Evolutionary conservation across 23 tunicate species (phyloP).

Genomic region (Styela clava): DNA sequence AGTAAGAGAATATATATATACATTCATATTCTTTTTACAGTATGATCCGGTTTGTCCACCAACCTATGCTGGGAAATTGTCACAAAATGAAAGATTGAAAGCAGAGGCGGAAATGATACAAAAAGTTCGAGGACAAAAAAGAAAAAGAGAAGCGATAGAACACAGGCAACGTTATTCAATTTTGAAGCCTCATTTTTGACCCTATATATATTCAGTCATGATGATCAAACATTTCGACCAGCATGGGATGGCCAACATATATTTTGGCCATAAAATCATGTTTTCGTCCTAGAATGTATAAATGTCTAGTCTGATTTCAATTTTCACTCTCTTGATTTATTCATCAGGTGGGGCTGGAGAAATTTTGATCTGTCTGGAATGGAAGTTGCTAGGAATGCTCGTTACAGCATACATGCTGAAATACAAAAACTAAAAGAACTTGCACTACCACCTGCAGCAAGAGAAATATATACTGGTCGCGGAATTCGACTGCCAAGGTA

Average conservation of each 20-base stretch:
- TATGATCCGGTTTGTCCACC: slow-evolving; percentile 75
- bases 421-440: slow-evolving; percentile 78
- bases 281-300: no score
- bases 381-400: slow-evolving; percentile 45
- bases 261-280: no score
- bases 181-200: no score
- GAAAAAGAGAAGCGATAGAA: slow-evolving; percentile 74
- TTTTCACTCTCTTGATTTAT: no score
- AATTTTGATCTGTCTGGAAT: slow-evolving; percentile 63
- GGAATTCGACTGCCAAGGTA: slow-evolving; percentile 83
- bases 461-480: slow-evolving; percentile 89
- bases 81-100: slow-evolving; percentile 73
- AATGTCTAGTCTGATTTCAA: no score
- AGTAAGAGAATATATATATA: no score
- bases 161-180: slow-evolving; percentile 61
- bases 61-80: slow-evolving; percentile 53
- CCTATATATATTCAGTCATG: no score
- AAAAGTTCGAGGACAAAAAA: slow-evolving; percentile 78
- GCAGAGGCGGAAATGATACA: slow-evolving; percentile 87
- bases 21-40: slow-evolving; percentile 36
- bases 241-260: no score
- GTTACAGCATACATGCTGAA: slow-evolving; percentile 70
- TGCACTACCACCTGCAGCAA: slow-evolving; percentile 66
- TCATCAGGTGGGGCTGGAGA: slow-evolving; percentile 79
- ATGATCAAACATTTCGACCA: no score